Evolutionary conservation across 2,888 invertebrate genomes (phyloP).

Genomic region (Drosophila stalkeri): DNA sequence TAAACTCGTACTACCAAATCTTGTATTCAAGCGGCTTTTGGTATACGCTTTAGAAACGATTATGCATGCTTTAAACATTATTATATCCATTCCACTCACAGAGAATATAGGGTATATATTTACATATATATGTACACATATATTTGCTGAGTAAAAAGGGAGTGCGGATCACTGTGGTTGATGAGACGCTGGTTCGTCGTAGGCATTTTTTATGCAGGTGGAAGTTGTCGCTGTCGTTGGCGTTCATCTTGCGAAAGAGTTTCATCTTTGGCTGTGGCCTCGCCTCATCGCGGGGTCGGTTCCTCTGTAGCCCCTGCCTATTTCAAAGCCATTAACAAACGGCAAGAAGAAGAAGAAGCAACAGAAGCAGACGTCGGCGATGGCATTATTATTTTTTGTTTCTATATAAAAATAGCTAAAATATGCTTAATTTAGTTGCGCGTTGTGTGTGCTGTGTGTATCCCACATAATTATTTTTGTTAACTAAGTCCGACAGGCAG

Average conservation of each 20-base stretch:
- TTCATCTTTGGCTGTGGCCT: slow-evolving; percentile 42
- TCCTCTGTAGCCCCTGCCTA: slow-evolving; percentile 48
- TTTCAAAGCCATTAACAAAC: slow-evolving; percentile 81
- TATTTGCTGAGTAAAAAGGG: slow-evolving; percentile 27
- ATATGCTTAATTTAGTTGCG: slow-evolving; percentile 80
- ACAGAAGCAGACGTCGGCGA: slow-evolving; percentile 23
- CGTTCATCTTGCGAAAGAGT: slow-evolving; percentile 74
- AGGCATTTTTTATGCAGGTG: slow-evolving; percentile 67
- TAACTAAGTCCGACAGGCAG: slow-evolving; percentile 68
- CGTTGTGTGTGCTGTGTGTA: slow-evolving; percentile 51
- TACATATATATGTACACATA: background rate
- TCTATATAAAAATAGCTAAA: slow-evolving; percentile 74
- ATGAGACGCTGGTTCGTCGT: slow-evolving; percentile 34
- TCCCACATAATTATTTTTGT: slow-evolving; percentile 82
- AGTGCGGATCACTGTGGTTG: slow-evolving; percentile 31
- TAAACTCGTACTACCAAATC: background rate
- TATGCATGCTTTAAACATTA: background rate
- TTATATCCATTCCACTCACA: slow-evolving; percentile 1
- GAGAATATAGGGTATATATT: slow-evolving; percentile 27
- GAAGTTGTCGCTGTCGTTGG: slow-evolving; percentile 67
- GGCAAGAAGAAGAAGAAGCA: slow-evolving; percentile 70
- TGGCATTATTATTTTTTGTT: slow-evolving; percentile 59
- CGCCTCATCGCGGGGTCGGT: slow-evolving; percentile 30
- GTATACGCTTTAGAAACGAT: background rate
- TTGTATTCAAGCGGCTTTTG: background rate